These are phyloP conservation scores for Pangasius larnaudii DNA, from an alignment of 2,797 vertebrate species.

Conservation along the genomic window DNA sequence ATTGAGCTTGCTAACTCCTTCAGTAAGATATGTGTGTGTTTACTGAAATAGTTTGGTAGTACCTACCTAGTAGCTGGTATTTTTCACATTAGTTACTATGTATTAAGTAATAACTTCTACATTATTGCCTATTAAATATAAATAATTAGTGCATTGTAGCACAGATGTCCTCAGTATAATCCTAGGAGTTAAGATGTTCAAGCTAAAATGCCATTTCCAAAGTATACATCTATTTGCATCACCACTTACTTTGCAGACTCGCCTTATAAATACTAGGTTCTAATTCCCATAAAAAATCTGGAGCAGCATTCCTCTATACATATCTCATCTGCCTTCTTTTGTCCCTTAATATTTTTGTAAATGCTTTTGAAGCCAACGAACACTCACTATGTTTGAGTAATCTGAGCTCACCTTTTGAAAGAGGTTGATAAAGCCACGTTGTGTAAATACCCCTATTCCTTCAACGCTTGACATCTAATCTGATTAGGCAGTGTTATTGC, in stretches of 20 bases:
- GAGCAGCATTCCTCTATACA: neutral
- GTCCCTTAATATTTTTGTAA: neutral
- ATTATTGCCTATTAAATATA: neutral
- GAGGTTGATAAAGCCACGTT: constrained; percentile 63
- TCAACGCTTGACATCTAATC: constrained; percentile 69
- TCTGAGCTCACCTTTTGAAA: constrained; percentile 69
- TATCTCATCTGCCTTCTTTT: constrained; percentile 15
- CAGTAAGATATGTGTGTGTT: neutral
- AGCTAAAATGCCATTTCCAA: neutral
- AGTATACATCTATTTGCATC: neutral
- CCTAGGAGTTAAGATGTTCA: neutral
- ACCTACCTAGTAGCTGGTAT: neutral
- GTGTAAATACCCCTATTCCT: constrained; percentile 67
- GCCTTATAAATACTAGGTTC: neutral
- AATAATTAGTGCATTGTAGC: neutral
- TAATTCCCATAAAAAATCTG: neutral
- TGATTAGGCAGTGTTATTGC: constrained; percentile 63
- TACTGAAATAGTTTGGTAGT: neutral
- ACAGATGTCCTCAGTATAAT: neutral
- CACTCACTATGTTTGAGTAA: constrained; percentile 56
- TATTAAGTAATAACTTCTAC: neutral
- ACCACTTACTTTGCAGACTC: neutral
- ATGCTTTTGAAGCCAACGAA: constrained; percentile 17
- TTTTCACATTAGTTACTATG: neutral
- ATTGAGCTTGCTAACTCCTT: neutral